Percentiles rank a stretch among this genome's conserved stretches.
phyloP scores from a whole-genome alignment of 2,888 invertebrate species.

The Meghimatium bilineatum region DNA sequence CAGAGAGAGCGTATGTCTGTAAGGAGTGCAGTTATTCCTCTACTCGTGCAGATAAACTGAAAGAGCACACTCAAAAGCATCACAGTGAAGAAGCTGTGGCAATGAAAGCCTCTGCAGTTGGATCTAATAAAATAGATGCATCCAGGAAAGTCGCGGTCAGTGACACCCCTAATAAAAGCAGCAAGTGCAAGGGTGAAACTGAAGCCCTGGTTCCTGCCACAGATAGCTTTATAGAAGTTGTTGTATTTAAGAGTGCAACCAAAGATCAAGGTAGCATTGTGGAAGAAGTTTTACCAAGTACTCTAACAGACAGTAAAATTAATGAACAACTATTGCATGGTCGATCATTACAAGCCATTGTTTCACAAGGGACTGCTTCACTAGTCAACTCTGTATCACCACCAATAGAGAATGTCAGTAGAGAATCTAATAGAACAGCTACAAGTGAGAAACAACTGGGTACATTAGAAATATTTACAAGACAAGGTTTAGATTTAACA shows the following conservation, averaged over 20 bases:
- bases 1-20: conserved; percentile 83
- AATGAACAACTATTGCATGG: background rate
- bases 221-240: conserved; percentile 19
- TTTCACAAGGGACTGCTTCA: background rate
- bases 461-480: background rate
- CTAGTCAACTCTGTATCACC: background rate
- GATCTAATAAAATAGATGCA: background rate
- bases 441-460: conserved; percentile 20
- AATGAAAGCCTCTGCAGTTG: background rate
- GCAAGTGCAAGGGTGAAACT: background rate
- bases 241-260: background rate
- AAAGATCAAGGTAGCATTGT: background rate
- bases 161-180: background rate
- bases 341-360: background rate
- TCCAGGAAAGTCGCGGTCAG: background rate
- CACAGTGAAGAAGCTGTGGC: conserved; percentile 72
- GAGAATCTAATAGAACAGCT: background rate
- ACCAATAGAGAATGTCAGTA: background rate
- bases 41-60: conserved; percentile 83
- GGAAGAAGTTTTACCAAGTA: background rate
- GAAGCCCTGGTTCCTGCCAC: background rate
- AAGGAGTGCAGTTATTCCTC: conserved; percentile 83
- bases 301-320: background rate
- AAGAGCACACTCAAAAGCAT: conserved; percentile 80
- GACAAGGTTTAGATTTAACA: background rate